Conservation (phyloP, 30 jellyfish, hydroid and myxozoan species). For the Chrysaora quinquecirrha region DNA sequence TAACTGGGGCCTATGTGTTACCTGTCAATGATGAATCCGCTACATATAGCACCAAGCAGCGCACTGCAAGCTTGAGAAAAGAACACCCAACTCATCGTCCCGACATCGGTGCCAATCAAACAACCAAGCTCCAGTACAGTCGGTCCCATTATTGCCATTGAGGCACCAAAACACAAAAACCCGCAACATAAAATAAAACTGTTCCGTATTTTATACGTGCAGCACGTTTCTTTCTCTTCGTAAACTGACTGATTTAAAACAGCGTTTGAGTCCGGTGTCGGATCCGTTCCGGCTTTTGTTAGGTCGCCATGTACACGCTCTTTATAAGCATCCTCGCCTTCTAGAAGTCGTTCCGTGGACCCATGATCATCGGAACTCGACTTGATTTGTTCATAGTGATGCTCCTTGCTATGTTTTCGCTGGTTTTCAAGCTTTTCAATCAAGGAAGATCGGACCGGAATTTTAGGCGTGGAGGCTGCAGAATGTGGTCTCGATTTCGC, state of each 20-base stretch:
- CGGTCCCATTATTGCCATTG: slow-evolving; percentile 99
- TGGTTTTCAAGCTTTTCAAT: slow-evolving; percentile 14
- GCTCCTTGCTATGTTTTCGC: slow-evolving; percentile 2
- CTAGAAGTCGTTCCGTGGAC: background rate
- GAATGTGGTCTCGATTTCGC: slow-evolving; percentile 66
- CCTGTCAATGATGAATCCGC: slow-evolving; percentile 97
- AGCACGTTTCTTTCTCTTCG: slow-evolving; percentile 69
- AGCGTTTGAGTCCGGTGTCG: background rate
- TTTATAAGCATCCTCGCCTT: background rate
- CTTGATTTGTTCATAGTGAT: background rate
- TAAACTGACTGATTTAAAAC: slow-evolving; percentile 7
- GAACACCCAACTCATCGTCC: slow-evolving; percentile 99
- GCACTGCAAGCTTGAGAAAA: slow-evolving; percentile 98
- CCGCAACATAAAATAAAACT: slow-evolving; percentile 97
- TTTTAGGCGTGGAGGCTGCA: slow-evolving; percentile 85
- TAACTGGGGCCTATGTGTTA: too few species aligned
- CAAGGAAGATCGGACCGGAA: slow-evolving; percentile 62
- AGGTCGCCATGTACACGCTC: background rate
- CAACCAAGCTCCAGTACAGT: slow-evolving; percentile 98
- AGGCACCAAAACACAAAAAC: slow-evolving; percentile 96
- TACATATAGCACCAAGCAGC: slow-evolving; percentile 94
- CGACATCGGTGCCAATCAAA: slow-evolving; percentile 96
- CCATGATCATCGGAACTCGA: background rate
- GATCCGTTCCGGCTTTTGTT: background rate
- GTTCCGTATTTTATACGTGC: slow-evolving; percentile 94